Evolutionary conservation across 2,888 invertebrate genomes (phyloP).

Genomic region (Thera obeliscata): DNA sequence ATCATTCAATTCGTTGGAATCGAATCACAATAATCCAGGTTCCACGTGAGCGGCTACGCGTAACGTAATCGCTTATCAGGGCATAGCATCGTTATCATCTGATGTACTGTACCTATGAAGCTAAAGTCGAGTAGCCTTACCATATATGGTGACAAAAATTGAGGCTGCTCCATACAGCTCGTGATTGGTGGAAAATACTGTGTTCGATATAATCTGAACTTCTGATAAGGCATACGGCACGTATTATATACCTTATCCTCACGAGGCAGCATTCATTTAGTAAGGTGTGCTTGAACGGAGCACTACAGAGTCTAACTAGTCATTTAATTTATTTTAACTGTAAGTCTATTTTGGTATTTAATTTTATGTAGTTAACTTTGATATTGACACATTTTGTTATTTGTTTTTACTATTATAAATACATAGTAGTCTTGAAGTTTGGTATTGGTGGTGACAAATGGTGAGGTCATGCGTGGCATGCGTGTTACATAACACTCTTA

Average conservation of each 20-base stretch:
- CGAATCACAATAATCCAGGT: constrained; percentile 27
- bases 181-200: constrained; percentile 86
- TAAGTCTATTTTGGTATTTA: constrained; percentile 62
- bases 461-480: constrained; percentile 1
- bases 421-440: constrained; percentile 2
- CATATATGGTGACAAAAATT: constrained; percentile 91
- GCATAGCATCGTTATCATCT: constrained; percentile 63
- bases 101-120: constrained; percentile 52
- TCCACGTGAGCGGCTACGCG: constrained; percentile 49
- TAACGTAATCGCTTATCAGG: constrained; percentile 61
- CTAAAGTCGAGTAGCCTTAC: constrained; percentile 79
- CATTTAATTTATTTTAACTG: constrained; percentile 68
- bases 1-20: constrained; percentile 37
- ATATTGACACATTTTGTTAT: background rate
- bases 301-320: constrained; percentile 71
- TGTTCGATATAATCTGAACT: constrained; percentile 79
- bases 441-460: background rate
- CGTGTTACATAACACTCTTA: constrained; percentile 22
- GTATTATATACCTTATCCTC: constrained; percentile 84
- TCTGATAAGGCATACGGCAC: constrained; percentile 82
- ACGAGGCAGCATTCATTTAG: constrained; percentile 73
- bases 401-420: background rate
- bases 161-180: constrained; percentile 81
- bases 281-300: constrained; percentile 69
- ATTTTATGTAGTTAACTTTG: constrained; percentile 25